Evolutionary conservation across 2,888 invertebrate genomes (phyloP), one percentile per base, ranked within the genome.

Genomic region (Dione vanillae): DNA sequence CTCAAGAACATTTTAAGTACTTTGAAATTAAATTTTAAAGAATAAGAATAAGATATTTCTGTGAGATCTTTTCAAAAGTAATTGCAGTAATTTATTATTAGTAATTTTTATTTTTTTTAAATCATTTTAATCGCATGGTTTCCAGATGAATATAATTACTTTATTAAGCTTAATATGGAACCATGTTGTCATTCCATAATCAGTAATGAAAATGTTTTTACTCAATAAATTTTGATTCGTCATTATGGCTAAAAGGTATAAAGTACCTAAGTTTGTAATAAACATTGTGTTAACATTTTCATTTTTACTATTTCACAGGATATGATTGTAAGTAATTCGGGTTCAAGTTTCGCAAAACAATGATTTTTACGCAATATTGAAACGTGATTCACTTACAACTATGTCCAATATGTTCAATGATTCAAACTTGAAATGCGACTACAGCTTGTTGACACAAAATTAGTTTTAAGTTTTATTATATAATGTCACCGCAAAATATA

Each of bases 321-420:
- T 85, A 76, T 87, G 85, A 88, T 79, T 86, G 84, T 86, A 83
- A 80, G 68, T 41, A 59, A 76, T 11, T 80, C 80, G 79, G 83
- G 79, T 79, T 85, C 82, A 78, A 80, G 85, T 87, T 85, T 85
- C 83, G 85, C 85, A 82, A 37, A 80, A 74, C 77, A 75, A 78
- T 83, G 81, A 83, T 79, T 80, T 84, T 87, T 85, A 75, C 66
- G 71, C 62, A 76, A 71, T 64, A 59, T 66, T 65, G 72, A 69
- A 74, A 65, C 70, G 70, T 77, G 72, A 77, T 69, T 78, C 77
- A 78, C 74, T 75, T 70, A 73, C 65, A 67, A 58, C 69, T 72
- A 69, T 72, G 70, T 71, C 2, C 71, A 66, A 71, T 66, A 70
- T 68, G 65, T 70, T 58, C 54, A 71, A 74, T 75, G 76, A 77